These are phyloP conservation scores for Petroica traversi DNA, from an alignment of 2,113 vertebrate genomes.

Conservation along the genomic window DNA sequence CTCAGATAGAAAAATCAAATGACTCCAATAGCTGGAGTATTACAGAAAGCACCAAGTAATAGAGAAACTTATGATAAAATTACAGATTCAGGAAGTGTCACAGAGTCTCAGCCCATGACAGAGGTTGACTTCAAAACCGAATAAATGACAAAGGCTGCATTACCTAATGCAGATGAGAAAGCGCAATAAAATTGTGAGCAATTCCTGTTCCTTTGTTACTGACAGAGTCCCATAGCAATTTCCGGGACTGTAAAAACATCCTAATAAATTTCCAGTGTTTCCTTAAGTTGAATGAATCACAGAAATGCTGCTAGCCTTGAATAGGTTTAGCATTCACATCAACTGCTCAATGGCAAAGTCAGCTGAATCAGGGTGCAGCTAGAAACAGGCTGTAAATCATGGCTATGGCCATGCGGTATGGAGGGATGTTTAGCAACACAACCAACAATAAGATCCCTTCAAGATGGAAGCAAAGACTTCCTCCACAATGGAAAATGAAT, in stretches of 20 bases:
- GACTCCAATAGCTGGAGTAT: not conserved
- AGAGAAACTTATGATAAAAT: not conserved
- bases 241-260: conserved; percentile 72
- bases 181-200: conserved; percentile 46
- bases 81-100: not conserved
- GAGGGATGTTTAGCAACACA: conserved; percentile 3
- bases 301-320: conserved; percentile 70
- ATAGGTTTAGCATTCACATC: conserved; percentile 39
- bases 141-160: not conserved
- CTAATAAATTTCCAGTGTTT: conserved; percentile 75
- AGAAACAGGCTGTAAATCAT: conserved; percentile 58
- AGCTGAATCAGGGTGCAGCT: conserved; percentile 26
- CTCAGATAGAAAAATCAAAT: not conserved
- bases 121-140: conserved; percentile 20
- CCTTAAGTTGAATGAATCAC: conserved; percentile 68
- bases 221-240: conserved; percentile 71
- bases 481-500: not conserved
- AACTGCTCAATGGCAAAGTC: conserved; percentile 62
- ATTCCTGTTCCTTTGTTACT: conserved; percentile 68
- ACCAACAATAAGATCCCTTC: conserved; percentile 32
- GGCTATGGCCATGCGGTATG: not conserved
- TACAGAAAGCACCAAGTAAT: not conserved
- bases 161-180: conserved; percentile 62
- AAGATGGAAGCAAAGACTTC: conserved; percentile 39
- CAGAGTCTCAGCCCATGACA: not conserved